A percentile compares a stretch with the other conserved stretches of the same genome.
Evolutionary conservation across 1,140 invertebrate species (phyloP).

Genomic region (Drosophila paulistorum): DNA sequence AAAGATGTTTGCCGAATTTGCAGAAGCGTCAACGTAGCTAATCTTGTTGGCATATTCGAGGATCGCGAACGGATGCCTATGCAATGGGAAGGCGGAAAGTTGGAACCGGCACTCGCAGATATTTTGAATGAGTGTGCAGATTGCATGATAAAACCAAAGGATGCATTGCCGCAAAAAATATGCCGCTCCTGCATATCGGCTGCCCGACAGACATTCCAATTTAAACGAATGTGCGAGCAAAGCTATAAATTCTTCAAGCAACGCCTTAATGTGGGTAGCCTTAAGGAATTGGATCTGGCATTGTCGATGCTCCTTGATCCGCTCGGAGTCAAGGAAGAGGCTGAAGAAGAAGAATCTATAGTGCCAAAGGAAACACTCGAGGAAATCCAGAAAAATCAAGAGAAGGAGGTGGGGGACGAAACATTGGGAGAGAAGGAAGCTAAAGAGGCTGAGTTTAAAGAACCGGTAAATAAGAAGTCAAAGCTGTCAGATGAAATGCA

Average conservation of each 20-base stretch:
- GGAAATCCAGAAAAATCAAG: background rate
- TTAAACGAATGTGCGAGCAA: conserved; percentile 16
- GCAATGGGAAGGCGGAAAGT: conserved; percentile 1
- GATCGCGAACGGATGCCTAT: background rate
- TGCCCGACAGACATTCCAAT: background rate
- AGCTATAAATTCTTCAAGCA: conserved; percentile 14
- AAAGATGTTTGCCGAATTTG: conserved; percentile 11
- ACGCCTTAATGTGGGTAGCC: background rate
- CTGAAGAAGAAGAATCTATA: background rate
- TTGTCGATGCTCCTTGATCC: conserved; percentile 5
- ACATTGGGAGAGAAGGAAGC: background rate
- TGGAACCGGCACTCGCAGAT: background rate
- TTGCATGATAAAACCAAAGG: background rate
- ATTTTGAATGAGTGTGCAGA: conserved; percentile 8
- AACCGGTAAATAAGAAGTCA: background rate
- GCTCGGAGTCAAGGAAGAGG: background rate
- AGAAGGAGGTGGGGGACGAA: background rate
- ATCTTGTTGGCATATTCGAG: conserved; percentile 5
- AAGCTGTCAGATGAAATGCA: background rate
- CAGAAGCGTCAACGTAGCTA: background rate
- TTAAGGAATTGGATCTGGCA: background rate
- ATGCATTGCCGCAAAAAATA: conserved; percentile 14
- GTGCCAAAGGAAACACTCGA: background rate
- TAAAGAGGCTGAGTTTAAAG: background rate
- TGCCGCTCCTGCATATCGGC: background rate